Base-by-base conservation (phyloP, 1,140 invertebrate genomes). In the Pentalonia nigronervosa region DNA sequence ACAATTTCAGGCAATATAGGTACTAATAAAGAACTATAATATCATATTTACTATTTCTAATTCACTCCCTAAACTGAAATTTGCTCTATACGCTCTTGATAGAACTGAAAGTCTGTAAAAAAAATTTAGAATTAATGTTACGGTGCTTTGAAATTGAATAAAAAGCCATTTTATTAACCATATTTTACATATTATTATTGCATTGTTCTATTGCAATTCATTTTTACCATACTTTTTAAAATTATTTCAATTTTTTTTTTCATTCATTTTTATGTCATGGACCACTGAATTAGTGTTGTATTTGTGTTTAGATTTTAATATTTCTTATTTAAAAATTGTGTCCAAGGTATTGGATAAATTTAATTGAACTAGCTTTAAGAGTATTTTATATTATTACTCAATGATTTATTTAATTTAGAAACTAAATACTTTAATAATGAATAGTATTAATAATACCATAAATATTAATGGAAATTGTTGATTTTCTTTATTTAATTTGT, bases 291-390 rank as follows among this genome's bases (percentile, higher is more conserved):
- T 56, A 90, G 25, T 45, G 14, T 90, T 67, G 41, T 56, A 90
- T 41, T 90, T 60, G n/a, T 60, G 17, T 60, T 67, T 60, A 45
- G 36, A 67, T 90, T 90, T 41, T 41, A 60, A 60, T 56, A 30
- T 90, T 56, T 90, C 36, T 45, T 45, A 45, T 90, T 67, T 90
- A 45, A 20, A 67, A 20, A 20, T 90, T 41, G 21, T 67, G n/a
- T 45, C 53, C 6, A 67, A 21, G 45, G 36, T 90, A 67, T 67
- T 90, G 34, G 50, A 41, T 56, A 41, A 90, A 14, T 45, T 20
- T 90, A n/a, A 67, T 90, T 90, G 34, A 90, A 90, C 41, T 90
- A 90, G 8, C 36, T 30, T 90, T 90, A 20, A 90, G 23, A 67
- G 56, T 67, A 90, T 67, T 90, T 90, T 67, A 45, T 90, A 45